Evolutionary conservation across 2,113 vertebrate species (phyloP), one percentile per base, ranked within the genome.

Genomic region (Bos javanicus): DNA sequence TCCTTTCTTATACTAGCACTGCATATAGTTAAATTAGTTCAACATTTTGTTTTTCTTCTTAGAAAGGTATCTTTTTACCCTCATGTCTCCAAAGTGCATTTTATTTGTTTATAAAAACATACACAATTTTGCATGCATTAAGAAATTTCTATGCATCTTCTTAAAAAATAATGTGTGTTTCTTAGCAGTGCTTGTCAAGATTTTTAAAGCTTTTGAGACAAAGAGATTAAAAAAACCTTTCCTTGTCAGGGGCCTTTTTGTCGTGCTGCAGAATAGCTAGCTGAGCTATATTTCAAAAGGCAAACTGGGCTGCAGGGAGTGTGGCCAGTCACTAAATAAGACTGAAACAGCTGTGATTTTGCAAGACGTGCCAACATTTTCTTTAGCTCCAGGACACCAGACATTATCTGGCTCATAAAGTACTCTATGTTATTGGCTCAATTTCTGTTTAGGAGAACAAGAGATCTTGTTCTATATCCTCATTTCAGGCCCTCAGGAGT

Each of bases 331-430:
- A 54, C 87, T 82, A 59, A 91, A 12, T n/a, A 62, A 91, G 74
- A 86, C 43, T 16, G 43, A 97, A 92, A 80, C 91, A 96, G 93
- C 71, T 97, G 94, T 91, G 95, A 57, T 71, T 74, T 36, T 97
- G 10, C 78, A 76, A 91, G 7, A 13, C 62, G 16, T 92, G 92
- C 60, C 97, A 80, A n/a, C 21, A 60, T 88, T 97, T 89, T 87
- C 59, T 57, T 82, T 95, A 36, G 96, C 94, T 97, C 8, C 85
- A 88, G 93, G 39, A 98, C 14, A 86, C 76, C 56, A 86, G 86
- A 43, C 90, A 36, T 95, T 93, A 28, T 95, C 90, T 92, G 67
- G 81, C 97, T 97, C 57, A 81, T 95, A 97, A 86, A 89, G 50
- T 89, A 52, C 62, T 43, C 78, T 74, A 43, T 19, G 67, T 90